Conservation (phyloP, 2,797 vertebrate genomes). For the Euthynnus affinis region DNA sequence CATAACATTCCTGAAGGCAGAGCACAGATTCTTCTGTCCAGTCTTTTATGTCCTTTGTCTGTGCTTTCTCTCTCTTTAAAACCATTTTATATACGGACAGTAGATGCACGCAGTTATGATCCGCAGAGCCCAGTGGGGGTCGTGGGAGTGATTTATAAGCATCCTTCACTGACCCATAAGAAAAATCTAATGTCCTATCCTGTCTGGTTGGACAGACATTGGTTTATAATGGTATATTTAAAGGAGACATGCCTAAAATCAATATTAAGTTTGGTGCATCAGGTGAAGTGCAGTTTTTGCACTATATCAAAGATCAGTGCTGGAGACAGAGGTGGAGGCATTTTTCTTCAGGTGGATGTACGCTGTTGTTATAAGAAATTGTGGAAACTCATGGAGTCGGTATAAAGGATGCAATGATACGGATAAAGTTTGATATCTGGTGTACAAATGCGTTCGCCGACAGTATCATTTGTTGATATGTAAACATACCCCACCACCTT, state of each 20-base stretch:
- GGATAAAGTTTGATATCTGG: constrained; percentile 21
- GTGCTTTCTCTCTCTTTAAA: neutral
- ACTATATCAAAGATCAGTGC: neutral
- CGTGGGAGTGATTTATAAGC: neutral
- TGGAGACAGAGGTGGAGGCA: neutral
- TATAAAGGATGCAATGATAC: constrained; percentile 25
- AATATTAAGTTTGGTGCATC: neutral
- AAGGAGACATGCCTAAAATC: constrained; percentile 6
- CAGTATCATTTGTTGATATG: constrained; percentile 6
- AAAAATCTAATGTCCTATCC: neutral
- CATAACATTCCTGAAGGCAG: neutral
- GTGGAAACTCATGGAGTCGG: neutral
- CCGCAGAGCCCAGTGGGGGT: neutral
- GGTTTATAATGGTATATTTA: neutral
- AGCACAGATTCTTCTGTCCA: neutral
- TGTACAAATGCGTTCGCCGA: constrained; percentile 21
- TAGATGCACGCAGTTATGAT: constrained; percentile 7
- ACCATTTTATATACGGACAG: neutral
- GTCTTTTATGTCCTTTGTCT: neutral
- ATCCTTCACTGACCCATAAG: neutral
- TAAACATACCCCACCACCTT: constrained; percentile 9
- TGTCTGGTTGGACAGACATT: neutral
- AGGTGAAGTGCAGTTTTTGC: neutral
- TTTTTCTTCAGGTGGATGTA: constrained; percentile 17
- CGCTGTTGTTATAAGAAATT: neutral